Conservation (phyloP, 1,140 invertebrate genomes). For the Anadara kagoshimensis region DNA sequence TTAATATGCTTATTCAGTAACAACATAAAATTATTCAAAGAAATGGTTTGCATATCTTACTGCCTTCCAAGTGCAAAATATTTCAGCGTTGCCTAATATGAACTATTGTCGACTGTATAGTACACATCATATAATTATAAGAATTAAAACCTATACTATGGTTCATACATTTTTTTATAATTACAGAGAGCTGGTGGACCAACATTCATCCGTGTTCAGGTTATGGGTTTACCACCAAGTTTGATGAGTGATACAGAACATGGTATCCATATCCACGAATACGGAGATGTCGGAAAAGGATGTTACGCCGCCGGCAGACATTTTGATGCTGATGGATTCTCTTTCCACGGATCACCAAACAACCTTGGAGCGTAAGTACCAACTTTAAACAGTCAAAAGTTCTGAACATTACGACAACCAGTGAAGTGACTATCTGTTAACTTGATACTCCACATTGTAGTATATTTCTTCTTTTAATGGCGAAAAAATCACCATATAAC, state of each 20-base stretch:
- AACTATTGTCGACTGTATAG: background rate
- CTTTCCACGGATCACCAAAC: slow-evolving; percentile 42
- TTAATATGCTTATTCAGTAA: no score
- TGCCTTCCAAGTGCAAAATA: background rate
- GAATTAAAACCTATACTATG: no score
- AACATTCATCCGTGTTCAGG: slow-evolving; percentile 27
- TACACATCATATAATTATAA: background rate
- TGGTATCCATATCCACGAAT: slow-evolving; percentile 41
- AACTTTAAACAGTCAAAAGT: no score
- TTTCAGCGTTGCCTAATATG: background rate
- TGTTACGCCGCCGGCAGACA: slow-evolving; percentile 41
- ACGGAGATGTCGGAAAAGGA: slow-evolving; percentile 39
- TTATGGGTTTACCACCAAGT: slow-evolving; percentile 39
- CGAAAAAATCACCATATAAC: no score
- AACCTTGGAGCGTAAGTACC: slow-evolving; percentile 42
- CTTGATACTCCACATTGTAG: no score
- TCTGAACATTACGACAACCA: no score
- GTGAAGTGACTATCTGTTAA: no score
- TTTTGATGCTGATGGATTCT: slow-evolving; percentile 39
- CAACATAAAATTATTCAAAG: no score
- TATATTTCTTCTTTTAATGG: no score
- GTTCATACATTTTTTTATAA: background rate
- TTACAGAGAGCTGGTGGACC: slow-evolving; percentile 37
- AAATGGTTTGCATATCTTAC: background rate
- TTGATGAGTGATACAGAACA: slow-evolving; percentile 46